Conservation (phyloP, 2,888 invertebrate species). For the Orchesellides sinensis region DNA sequence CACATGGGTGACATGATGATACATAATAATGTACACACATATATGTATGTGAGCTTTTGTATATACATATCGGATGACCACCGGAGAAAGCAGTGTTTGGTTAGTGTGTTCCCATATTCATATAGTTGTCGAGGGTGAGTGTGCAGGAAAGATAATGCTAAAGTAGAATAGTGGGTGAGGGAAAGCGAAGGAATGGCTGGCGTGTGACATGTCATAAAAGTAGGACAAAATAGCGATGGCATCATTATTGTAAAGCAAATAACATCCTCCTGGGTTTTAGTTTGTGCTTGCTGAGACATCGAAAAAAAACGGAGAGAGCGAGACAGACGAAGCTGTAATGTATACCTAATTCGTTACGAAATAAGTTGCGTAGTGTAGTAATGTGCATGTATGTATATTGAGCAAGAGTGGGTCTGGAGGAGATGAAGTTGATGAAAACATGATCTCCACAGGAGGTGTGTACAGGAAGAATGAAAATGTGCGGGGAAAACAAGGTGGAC, state of each 20-base stretch:
- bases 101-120: no score
- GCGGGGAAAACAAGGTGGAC: conserved; percentile 3
- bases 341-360: conserved; percentile 23
- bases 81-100: not conserved
- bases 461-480: not conserved
- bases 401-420: no score
- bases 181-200: not conserved
- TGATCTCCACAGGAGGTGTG: not conserved
- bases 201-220: conserved; percentile 42
- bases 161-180: conserved; percentile 18
- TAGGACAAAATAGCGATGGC: conserved; percentile 58
- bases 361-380: conserved; percentile 1
- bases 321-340: not conserved
- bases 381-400: conserved; percentile 14
- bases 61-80: not conserved
- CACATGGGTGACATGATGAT: conserved; percentile 30
- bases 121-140: no score
- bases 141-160: conserved; percentile 52
- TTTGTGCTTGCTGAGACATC: conserved; percentile 29
- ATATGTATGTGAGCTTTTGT: not conserved
- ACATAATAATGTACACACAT: conserved; percentile 12
- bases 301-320: not conserved
- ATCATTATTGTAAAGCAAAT: conserved; percentile 63
- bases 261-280: conserved; percentile 49
- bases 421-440: not conserved